A percentile compares a stretch with the other conserved stretches of the same genome.
These are phyloP conservation scores for Chymomyza caudatula DNA, from an alignment of 2,888 invertebrate genomes.

Conservation along the genomic window DNA sequence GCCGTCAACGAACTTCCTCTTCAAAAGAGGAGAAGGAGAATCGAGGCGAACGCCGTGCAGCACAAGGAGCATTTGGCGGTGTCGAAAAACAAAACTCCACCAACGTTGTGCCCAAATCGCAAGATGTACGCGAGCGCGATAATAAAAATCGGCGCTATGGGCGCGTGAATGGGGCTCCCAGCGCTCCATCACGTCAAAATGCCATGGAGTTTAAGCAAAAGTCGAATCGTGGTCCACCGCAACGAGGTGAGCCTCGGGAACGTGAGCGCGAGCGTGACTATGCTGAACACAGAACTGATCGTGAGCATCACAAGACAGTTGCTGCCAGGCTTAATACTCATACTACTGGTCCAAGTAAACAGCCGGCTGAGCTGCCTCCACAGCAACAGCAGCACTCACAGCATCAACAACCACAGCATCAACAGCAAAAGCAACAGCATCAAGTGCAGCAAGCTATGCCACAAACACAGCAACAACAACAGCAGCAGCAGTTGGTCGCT, in stretches of 20 bases:
- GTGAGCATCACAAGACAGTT: slow-evolving; percentile 37
- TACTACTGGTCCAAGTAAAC: slow-evolving; percentile 22
- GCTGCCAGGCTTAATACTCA: slow-evolving; percentile 24
- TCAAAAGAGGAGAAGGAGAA: slow-evolving; percentile 76
- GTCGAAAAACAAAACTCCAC: slow-evolving; percentile 2
- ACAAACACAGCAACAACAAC: slow-evolving; percentile 25
- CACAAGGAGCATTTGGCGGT: slow-evolving; percentile 12
- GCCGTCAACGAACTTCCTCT: slow-evolving; percentile 52
- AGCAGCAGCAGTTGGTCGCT: slow-evolving; percentile 31
- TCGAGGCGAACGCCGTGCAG: slow-evolving; percentile 62
- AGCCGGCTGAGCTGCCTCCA: slow-evolving; percentile 33
- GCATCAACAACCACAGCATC: slow-evolving; percentile 26
- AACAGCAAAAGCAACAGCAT: slow-evolving; percentile 37
- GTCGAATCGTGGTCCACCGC: slow-evolving; percentile 33
- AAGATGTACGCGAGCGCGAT: slow-evolving; percentile 40
- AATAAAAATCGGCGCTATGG: slow-evolving; percentile 52
- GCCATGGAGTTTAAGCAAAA: slow-evolving; percentile 77
- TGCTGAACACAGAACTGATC: slow-evolving; percentile 36
- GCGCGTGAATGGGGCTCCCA: slow-evolving; percentile 37
- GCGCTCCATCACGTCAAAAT: slow-evolving; percentile 54
- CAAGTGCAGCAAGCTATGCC: slow-evolving; percentile 11
- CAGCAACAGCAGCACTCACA: slow-evolving; percentile 40
- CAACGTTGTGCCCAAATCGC: slow-evolving; percentile 1
- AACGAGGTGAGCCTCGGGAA: slow-evolving; percentile 28
- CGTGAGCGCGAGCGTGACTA: slow-evolving; percentile 30